Evolutionary conservation across 2,888 invertebrate species (phyloP), one percentile per base, ranked within the genome.

Genomic region (Seladonia tumulorum): DNA sequence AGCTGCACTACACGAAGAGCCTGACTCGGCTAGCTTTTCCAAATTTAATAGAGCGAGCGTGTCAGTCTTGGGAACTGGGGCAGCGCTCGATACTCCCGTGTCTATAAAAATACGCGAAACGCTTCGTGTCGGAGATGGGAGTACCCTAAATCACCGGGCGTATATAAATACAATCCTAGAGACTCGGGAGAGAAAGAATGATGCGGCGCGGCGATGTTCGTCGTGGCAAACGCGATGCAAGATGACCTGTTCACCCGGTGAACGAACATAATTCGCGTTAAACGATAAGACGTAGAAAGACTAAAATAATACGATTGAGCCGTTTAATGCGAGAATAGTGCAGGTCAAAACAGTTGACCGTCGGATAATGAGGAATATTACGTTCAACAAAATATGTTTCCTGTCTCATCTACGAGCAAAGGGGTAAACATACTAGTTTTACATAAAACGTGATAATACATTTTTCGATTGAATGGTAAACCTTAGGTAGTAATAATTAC

Each of bases 31-130:
- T 39, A 68, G 68, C 39, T 39, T 22, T 68, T 39, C 39, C 35
- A 68, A 68, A 68, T 39, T 68, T 68, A 39, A 68, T 68, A 39
- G 39, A 68, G 22, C 39, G 35, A 68, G 39, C 39, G 42, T 42
- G 68, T 68, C 68, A 39, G 39, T n/a, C 10, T 10, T 39, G 12
- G 68, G 35, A 68, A 68, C 68, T 68, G 22, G 68, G 68, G 35
- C 39, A 68, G 22, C 39, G 39, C 12, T 68, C 39, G 35, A 68
- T 68, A 68, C 22, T 68, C 68, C 12, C 8, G 12, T 22, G 22
- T 68, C 68, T 68, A 68, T 68, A 39, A 68, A 68, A 68, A 68
- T 68, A 68, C 63, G 63, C 63, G 63, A 63, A 63, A 63, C 63
- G 63, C 29, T 63, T 63, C 63, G 16, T 2, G 29, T 29, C 63